Evolutionary conservation across 1,140 invertebrate species (phyloP).

Genomic region (Drosophila kohkoa): DNA sequence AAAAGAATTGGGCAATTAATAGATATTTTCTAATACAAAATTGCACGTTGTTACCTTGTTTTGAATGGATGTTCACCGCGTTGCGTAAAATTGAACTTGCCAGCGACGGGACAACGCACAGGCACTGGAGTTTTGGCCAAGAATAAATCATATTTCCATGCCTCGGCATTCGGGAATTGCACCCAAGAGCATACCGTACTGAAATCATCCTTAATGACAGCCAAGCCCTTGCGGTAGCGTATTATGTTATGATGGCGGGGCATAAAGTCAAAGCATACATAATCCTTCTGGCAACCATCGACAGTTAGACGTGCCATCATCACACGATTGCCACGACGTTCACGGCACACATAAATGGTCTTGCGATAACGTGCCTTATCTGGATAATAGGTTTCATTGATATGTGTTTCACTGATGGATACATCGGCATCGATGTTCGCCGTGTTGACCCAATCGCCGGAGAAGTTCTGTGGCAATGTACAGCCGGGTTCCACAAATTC

Average conservation of each 20-base stretch:
- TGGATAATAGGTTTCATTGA: slow-evolving; percentile 97
- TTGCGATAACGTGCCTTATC: slow-evolving; percentile 94
- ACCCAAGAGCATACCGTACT: slow-evolving; percentile 97
- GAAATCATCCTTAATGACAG: slow-evolving; percentile 95
- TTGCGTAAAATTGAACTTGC: slow-evolving; percentile 97
- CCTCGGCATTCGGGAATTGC: slow-evolving; percentile 93
- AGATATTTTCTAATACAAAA: background rate
- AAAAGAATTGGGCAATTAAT: slow-evolving; percentile 1
- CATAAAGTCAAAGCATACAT: slow-evolving; percentile 98
- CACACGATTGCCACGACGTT: slow-evolving; percentile 93
- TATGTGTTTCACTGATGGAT: slow-evolving; percentile 97
- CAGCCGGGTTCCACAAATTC: slow-evolving; percentile 96
- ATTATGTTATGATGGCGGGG: slow-evolving; percentile 98
- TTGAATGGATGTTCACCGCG: slow-evolving; percentile 94
- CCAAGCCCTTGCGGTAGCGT: slow-evolving; percentile 94
- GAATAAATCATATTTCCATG: slow-evolving; percentile 96
- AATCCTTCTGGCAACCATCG: slow-evolving; percentile 99
- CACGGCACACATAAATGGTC: slow-evolving; percentile 97
- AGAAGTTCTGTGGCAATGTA: slow-evolving; percentile 96
- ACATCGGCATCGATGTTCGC: slow-evolving; percentile 98
- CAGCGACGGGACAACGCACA: slow-evolving; percentile 97
- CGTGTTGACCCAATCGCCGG: slow-evolving; percentile 98
- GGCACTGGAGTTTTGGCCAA: slow-evolving; percentile 96
- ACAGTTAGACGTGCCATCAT: slow-evolving; percentile 98
- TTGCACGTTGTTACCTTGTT: slow-evolving; percentile 86